Evolutionary conservation across 2,113 vertebrate genomes (phyloP).

Genomic region (Atherinomorus stipes): DNA sequence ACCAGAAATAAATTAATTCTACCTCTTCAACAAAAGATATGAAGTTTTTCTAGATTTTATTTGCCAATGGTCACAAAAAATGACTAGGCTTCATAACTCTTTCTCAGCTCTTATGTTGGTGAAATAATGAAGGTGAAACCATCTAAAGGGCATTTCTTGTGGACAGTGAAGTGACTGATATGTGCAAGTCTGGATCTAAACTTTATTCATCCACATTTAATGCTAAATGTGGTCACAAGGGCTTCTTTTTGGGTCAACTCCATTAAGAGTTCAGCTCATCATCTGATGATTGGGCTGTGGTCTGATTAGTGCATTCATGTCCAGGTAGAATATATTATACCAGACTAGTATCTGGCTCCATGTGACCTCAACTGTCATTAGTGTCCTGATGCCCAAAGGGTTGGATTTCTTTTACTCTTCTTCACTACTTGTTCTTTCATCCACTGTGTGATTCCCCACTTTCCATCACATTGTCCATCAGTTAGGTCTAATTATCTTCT

Average conservation of each 20-base stretch:
- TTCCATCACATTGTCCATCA: constrained; percentile 66
- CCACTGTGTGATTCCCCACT: constrained; percentile 20
- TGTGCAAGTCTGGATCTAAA: constrained; percentile 11
- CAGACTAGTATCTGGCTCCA: constrained; percentile 37
- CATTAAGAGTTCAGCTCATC: constrained; percentile 65
- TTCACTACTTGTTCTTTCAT: constrained; percentile 22
- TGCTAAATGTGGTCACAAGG: constrained; percentile 17
- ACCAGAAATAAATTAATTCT: no score
- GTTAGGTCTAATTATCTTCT: constrained; percentile 72
- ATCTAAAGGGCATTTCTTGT: not conserved
- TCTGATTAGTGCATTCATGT: constrained; percentile 64
- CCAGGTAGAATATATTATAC: constrained; percentile 68
- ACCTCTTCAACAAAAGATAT: no score
- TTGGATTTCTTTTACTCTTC: constrained; percentile 55
- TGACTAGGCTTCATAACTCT: not conserved
- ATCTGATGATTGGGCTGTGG: constrained; percentile 42
- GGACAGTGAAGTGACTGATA: not conserved
- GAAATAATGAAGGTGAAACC: not conserved
- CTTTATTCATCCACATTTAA: constrained; percentile 25
- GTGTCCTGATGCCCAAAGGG: constrained; percentile 68
- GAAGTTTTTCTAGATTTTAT: no score
- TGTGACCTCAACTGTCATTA: constrained; percentile 74
- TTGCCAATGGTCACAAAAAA: no score
- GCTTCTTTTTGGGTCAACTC: constrained; percentile 71
- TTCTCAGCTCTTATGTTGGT: not conserved